These are phyloP conservation scores for Dinothrombium tinctorium DNA, from an alignment of 1,140 invertebrate species.

Conservation along the genomic window DNA sequence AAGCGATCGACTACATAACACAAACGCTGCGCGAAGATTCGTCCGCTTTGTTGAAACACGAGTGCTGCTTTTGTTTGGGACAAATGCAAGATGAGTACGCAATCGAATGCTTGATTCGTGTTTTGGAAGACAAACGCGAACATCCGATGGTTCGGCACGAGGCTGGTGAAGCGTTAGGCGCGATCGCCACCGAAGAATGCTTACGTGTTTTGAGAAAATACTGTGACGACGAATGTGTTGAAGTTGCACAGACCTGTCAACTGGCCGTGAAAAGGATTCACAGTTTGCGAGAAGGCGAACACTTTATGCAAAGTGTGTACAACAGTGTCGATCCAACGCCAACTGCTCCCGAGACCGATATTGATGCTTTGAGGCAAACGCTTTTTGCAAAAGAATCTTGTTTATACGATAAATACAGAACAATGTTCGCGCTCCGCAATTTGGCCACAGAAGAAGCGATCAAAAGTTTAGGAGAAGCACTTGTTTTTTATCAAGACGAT, in stretches of 20 bases:
- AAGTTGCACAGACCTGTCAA: conserved; percentile 87
- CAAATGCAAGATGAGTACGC: conserved; percentile 81
- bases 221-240: conserved; percentile 41
- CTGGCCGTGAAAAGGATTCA: conserved; percentile 60
- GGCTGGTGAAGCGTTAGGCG: conserved; percentile 91
- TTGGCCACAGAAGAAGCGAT: conserved; percentile 49
- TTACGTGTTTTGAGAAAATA: conserved; percentile 44
- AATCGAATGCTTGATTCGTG: conserved; percentile 42
- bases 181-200: conserved; percentile 48
- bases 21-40: conserved; percentile 45
- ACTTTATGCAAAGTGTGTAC: conserved; percentile 55
- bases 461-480: conserved; percentile 42
- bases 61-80: conserved; percentile 89
- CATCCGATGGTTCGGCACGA: conserved; percentile 93
- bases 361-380: conserved; percentile 20
- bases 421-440: conserved; percentile 91
- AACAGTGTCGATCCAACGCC: conserved; percentile 81
- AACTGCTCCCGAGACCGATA: no score
- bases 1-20: conserved; percentile 53
- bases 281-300: no score
- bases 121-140: conserved; percentile 51
- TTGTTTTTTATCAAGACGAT: conserved; percentile 5
- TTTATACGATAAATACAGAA: conserved; percentile 69
- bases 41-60: conserved; percentile 89
- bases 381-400: no score